These are phyloP conservation scores for Parasteatoda tepidariorum DNA, from an alignment of 1,140 invertebrate genomes.

Conservation along the genomic window DNA sequence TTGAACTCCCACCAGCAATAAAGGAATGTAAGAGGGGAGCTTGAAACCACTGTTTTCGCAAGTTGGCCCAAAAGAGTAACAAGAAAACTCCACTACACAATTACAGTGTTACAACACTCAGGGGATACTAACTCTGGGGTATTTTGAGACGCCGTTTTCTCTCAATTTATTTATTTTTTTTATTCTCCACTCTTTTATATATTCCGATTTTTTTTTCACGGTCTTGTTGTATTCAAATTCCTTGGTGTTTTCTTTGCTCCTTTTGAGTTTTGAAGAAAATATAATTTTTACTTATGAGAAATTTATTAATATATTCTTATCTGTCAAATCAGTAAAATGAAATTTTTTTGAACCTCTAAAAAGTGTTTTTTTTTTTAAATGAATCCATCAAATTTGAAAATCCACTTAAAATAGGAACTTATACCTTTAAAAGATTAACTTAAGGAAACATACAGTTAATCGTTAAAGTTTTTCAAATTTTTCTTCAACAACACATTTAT, in stretches of 20 bases:
- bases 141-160: constrained; percentile 50
- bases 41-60: constrained; percentile 59
- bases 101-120: constrained; percentile 59
- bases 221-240: not conserved
- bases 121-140: constrained; percentile 41
- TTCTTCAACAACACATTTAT: no score
- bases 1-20: constrained; percentile 54
- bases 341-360: no score
- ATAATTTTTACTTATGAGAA: no score
- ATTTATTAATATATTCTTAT: no score
- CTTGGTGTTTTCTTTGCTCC: not conserved
- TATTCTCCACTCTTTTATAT: not conserved
- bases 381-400: no score
- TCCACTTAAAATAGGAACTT: no score
- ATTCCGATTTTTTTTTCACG: not conserved
- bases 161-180: constrained; percentile 11
- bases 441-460: no score
- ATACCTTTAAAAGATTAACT: no score
- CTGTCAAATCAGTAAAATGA: no score
- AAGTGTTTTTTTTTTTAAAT: no score
- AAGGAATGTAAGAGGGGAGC: constrained; percentile 58
- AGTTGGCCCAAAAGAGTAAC: constrained; percentile 49
- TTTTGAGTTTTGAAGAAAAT: not conserved
- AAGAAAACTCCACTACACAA: constrained; percentile 61
- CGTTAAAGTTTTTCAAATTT: no score